Evolutionary conservation across 2,888 invertebrate species (phyloP).

Genomic region (Leptopterna dolabrata): DNA sequence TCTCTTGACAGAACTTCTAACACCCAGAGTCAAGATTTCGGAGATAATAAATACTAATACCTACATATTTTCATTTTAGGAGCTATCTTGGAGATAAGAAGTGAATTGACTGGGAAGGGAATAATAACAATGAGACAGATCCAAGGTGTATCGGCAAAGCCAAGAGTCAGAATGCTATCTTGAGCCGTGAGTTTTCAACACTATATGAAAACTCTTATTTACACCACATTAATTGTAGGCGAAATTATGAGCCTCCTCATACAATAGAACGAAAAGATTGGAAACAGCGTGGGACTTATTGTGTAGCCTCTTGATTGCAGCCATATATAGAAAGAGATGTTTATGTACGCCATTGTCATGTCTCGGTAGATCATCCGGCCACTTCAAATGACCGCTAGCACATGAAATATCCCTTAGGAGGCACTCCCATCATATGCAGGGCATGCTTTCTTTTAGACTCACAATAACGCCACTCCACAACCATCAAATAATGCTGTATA

Average conservation of each 20-base stretch:
- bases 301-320: constrained; percentile 53
- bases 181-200: constrained; percentile 31
- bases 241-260: constrained; percentile 45
- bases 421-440: constrained; percentile 22
- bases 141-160: neutral
- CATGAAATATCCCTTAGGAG: constrained; percentile 3
- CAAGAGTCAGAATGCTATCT: neutral
- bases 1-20: no score
- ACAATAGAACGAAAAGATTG: constrained; percentile 52
- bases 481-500: neutral
- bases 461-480: neutral
- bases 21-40: no score
- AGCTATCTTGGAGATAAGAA: neutral
- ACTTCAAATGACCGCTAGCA: constrained; percentile 30
- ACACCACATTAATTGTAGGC: constrained; percentile 42
- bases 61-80: neutral
- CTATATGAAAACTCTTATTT: constrained; percentile 38
- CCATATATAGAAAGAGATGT: constrained; percentile 44
- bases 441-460: constrained; percentile 1
- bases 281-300: constrained; percentile 55
- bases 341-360: constrained; percentile 55
- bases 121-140: no score
- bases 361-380: constrained; percentile 49
- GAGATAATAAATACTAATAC: no score
- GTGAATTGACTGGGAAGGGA: no score